Conservation (phyloP, 2,888 invertebrate genomes). For the Meliscaeva auricollis region DNA sequence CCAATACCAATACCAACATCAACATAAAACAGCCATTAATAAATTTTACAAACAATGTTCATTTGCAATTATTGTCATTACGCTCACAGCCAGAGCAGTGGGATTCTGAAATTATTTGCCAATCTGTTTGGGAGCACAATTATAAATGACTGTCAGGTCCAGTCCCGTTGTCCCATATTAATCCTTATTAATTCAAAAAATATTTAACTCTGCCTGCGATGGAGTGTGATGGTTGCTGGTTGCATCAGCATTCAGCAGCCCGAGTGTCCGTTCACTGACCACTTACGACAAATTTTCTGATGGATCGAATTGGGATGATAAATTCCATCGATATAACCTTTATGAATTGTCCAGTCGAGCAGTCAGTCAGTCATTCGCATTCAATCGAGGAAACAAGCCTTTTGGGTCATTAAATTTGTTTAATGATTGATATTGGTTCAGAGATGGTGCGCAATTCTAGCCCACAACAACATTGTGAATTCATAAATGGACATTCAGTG, state of each 20-base stretch:
- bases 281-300: slow-evolving; percentile 69
- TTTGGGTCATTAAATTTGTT: slow-evolving; percentile 75
- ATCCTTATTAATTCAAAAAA: slow-evolving; percentile 76
- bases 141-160: slow-evolving; percentile 70
- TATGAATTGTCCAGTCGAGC: slow-evolving; percentile 69
- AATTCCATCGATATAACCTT: slow-evolving; percentile 64
- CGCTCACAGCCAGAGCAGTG: slow-evolving; percentile 41
- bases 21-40: slow-evolving; percentile 43
- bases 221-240: slow-evolving; percentile 8
- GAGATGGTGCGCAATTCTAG: slow-evolving; percentile 57
- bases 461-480: slow-evolving; percentile 51
- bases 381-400: slow-evolving; percentile 71
- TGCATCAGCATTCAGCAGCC: background rate
- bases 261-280: slow-evolving; percentile 12
- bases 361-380: slow-evolving; percentile 51
- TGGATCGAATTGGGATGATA: slow-evolving; percentile 66
- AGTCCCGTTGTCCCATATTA: slow-evolving; percentile 45
- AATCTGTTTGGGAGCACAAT: slow-evolving; percentile 70
- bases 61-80: slow-evolving; percentile 74
- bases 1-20: slow-evolving; percentile 10
- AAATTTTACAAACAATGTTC: slow-evolving; percentile 73
- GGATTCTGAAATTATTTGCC: slow-evolving; percentile 68
- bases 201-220: slow-evolving; percentile 36
- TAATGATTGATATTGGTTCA: slow-evolving; percentile 74
- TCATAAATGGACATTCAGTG: slow-evolving; percentile 10